A percentile compares a stretch with the other conserved stretches of the same genome.
These are phyloP conservation scores for Phoebastria nigripes DNA, from an alignment of 2,797 vertebrate genomes.

Conservation along the genomic window DNA sequence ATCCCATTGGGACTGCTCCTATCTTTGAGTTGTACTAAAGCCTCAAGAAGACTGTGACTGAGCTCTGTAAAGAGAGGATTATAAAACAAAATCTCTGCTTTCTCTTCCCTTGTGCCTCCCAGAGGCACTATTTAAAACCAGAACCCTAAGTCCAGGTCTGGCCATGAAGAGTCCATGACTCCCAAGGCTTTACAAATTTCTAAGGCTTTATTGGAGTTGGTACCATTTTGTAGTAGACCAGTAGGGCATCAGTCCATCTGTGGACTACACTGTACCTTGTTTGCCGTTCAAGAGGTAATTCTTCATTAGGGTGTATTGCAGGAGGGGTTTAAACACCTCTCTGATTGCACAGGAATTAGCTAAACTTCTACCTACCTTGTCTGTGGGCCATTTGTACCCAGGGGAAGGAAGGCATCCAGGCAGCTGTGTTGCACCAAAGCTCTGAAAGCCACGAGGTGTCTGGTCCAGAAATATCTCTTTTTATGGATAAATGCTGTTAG, in stretches of 20 bases:
- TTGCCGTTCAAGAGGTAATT: not conserved
- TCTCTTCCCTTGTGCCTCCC: not conserved
- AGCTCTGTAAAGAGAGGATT: not conserved
- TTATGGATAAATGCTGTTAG: not conserved
- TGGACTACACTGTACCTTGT: not conserved
- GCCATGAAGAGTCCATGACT: not conserved
- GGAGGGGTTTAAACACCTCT: not conserved
- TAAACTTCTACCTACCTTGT: not conserved
- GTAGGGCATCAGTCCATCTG: not conserved
- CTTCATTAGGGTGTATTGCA: not conserved
- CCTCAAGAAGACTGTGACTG: not conserved
- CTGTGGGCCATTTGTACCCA: not conserved
- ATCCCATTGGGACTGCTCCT: not conserved
- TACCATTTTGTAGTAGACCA: not conserved
- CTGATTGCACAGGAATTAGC: not conserved
- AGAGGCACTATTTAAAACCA: not conserved
- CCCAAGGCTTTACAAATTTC: not conserved
- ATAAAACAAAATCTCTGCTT: not conserved
- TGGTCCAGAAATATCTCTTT: not conserved
- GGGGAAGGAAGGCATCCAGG: not conserved
- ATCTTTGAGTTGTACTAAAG: not conserved
- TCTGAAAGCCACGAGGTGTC: accelerated
- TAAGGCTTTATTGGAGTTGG: not conserved
- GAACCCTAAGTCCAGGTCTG: not conserved
- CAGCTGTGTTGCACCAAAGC: not conserved